These are phyloP conservation scores for Etheostoma cragini DNA, from an alignment of 2,113 vertebrate species.

Conservation along the genomic window DNA sequence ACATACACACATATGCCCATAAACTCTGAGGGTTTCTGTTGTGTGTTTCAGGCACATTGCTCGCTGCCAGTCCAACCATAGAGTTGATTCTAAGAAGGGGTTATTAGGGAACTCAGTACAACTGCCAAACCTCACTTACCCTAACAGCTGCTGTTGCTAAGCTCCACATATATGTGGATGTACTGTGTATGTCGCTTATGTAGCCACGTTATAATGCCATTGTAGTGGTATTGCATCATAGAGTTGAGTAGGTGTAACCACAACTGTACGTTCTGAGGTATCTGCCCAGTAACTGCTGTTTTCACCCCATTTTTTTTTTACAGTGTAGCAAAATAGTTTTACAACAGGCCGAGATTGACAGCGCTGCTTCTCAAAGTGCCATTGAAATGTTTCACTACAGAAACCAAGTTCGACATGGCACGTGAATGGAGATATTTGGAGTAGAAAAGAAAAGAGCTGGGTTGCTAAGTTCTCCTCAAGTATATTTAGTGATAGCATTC, in stretches of 20 bases:
- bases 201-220: constrained; percentile 35
- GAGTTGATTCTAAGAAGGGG: constrained; percentile 54
- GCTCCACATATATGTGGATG: constrained; percentile 34
- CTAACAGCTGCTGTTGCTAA: constrained; percentile 69
- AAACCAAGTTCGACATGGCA: constrained; percentile 31
- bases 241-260: not conserved
- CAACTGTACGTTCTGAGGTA: not conserved
- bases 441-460: not conserved
- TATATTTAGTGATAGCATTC: not conserved
- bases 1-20: constrained; percentile 10
- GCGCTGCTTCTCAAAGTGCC: constrained; percentile 26
- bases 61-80: constrained; percentile 45
- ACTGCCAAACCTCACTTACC: constrained; percentile 63
- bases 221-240: constrained; percentile 33
- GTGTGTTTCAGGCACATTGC: constrained; percentile 3
- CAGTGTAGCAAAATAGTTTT: constrained; percentile 20
- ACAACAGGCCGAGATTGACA: constrained; percentile 36
- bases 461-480: constrained; percentile 12
- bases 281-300: constrained; percentile 6
- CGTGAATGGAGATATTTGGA: constrained; percentile 40
- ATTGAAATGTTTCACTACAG: constrained; percentile 47
- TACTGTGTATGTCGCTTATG: constrained; percentile 40
- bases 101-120: constrained; percentile 51
- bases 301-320: constrained; percentile 15
- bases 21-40: not conserved